Base-by-base conservation (phyloP, 1,140 invertebrate genomes). In the Limonius californicus region DNA sequence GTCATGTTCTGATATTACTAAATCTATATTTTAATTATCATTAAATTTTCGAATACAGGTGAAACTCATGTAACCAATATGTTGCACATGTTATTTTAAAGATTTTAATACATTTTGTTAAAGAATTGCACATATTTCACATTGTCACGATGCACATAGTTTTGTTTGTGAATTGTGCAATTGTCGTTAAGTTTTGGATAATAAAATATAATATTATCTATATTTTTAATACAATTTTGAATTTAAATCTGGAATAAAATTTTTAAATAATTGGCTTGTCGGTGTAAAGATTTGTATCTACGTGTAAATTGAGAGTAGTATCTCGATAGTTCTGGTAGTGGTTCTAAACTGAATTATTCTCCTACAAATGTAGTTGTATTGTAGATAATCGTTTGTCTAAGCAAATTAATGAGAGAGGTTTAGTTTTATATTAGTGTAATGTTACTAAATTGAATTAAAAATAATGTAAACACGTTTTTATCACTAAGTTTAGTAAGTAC, bases 401-500 rank as follows among this genome's bases (percentile, higher is more conserved):
- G 45, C 4, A 50, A 50, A 50, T 50, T 19, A 50, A 15, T n/a
- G 4, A 50, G 15, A 50, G 43, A 50, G 4, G 4, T 8, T 50
- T 50, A 50, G 45, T 6, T 50, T 50, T 50, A 50, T 50, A 50
- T 50, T 50, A 39, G 45, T 50, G 2, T 50, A 50, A 50, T 50
- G 16, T 50, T 19, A 50, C 11, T 39, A 39, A 39, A 27, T 9
- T 6, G 35, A n/a, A 27, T 27, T 39, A 18, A 50, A 50, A 18
- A 11, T 18, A 19, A 50, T 50, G 2, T 18, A 50, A 19, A 50
- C 7, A 50, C 12, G 45, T 50, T 50, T 50, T 18, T 50, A 50
- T 50, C n/a, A 39, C 14, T 50, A 50, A 50, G 45, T 50, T 50
- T 50, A 50, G 19, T n/a, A 19, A 50, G 45, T 18, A 50, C 16